Evolutionary conservation across 2,797 vertebrate genomes (phyloP).

Genomic region (Aldrovandia affinis): DNA sequence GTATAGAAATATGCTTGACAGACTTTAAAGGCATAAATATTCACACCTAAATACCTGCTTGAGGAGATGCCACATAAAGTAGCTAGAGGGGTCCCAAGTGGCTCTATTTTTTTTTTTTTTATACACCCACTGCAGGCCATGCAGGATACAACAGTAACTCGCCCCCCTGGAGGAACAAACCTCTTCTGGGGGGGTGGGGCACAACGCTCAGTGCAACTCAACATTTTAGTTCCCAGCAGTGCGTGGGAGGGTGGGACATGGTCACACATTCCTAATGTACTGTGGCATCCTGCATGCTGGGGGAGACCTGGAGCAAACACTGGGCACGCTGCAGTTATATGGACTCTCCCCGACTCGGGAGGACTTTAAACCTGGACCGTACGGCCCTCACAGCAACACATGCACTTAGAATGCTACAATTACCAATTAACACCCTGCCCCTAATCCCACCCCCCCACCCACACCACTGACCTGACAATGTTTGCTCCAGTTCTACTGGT

Average conservation of each 20-base stretch:
- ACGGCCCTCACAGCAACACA: too few relatives aligned
- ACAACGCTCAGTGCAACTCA: background rate
- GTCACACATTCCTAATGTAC: background rate
- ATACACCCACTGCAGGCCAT: background rate
- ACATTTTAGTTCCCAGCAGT: too few relatives aligned
- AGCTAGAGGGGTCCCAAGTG: background rate
- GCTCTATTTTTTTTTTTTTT: background rate
- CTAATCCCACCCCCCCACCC: background rate
- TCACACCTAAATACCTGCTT: background rate
- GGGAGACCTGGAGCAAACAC: background rate
- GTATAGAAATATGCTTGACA: too few relatives aligned
- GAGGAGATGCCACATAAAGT: background rate
- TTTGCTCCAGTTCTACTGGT: background rate
- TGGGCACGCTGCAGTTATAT: background rate
- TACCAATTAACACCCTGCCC: background rate
- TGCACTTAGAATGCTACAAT: background rate
- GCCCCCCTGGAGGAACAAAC: background rate
- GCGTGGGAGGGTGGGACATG: too few relatives aligned
- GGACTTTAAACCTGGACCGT: too few relatives aligned
- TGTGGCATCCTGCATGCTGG: background rate
- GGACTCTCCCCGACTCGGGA: too few relatives aligned
- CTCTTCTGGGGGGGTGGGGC: background rate
- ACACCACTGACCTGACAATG: background rate
- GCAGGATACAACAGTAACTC: constrained; percentile 6
- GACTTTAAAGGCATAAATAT: too few relatives aligned